Evolutionary conservation across 2,888 invertebrate species (phyloP), one percentile per base, ranked within the genome.

Genomic region (Troglohyphantes excavatus): DNA sequence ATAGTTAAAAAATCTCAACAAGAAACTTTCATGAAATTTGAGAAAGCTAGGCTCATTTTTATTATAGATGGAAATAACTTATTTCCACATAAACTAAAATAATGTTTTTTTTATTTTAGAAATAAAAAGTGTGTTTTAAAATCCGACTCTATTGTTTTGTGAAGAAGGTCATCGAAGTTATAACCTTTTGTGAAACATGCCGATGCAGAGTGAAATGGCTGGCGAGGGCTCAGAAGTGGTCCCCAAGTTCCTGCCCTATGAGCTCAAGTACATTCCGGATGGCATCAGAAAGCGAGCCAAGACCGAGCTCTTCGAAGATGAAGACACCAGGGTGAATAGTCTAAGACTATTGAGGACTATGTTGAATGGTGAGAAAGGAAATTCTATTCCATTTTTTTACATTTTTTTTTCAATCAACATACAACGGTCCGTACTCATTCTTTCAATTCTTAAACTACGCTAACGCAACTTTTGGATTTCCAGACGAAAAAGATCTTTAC

Each of bases 401-500:
- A 39, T 1, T n/a, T n/a, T n/a, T n/a, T n/a, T n/a, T n/a, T n/a
- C n/a, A n/a, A n/a, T n/a, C n/a, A n/a, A n/a, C n/a, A n/a, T n/a
- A n/a, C n/a, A n/a, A n/a, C n/a, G n/a, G n/a, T n/a, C n/a, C n/a
- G n/a, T n/a, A n/a, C n/a, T n/a, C n/a, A n/a, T n/a, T n/a, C n/a
- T n/a, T n/a, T n/a, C n/a, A n/a, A n/a, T n/a, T n/a, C n/a, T n/a
- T n/a, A n/a, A n/a, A n/a, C n/a, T n/a, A n/a, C n/a, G n/a, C n/a
- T n/a, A n/a, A n/a, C n/a, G n/a, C n/a, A 72, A 46, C 33, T 17
- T 29, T 72, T 21, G 59, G 27, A n/a, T 26, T 76, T 72, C 11
- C 23, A 92, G 91, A 73, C 6, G 91, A 91, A 61, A 53, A 91
- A 92, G 93, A 92, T 73, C 91, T 94, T 39, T 91, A 92, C n/a